Evolutionary conservation across 2,888 invertebrate species (phyloP).

Genomic region (Thelaira solivaga): DNA sequence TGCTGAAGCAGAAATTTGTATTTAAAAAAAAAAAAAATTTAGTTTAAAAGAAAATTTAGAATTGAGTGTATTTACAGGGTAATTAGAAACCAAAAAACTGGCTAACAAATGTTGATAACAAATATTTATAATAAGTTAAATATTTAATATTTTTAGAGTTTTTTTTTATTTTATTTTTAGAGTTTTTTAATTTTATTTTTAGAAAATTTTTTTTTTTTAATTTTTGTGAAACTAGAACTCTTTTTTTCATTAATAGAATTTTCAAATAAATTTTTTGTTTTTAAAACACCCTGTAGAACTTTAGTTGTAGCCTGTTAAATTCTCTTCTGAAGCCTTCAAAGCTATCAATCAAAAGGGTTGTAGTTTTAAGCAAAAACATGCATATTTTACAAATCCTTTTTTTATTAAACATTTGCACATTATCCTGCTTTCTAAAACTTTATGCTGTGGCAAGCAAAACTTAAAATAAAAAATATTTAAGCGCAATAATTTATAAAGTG

Average conservation of each 20-base stretch:
- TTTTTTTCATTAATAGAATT: no score
- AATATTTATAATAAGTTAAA: neutral
- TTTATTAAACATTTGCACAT: neutral
- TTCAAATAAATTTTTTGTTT: no score
- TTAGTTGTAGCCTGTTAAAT: no score
- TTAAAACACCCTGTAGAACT: no score
- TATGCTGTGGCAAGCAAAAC: slow-evolving; percentile 44
- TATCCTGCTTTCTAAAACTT: neutral
- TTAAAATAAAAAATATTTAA: slow-evolving; percentile 29
- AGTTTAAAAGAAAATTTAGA: neutral
- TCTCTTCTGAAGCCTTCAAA: no score
- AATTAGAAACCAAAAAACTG: slow-evolving; percentile 46
- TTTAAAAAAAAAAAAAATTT: slow-evolving; percentile 13
- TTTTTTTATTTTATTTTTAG: no score
- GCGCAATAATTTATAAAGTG: slow-evolving; percentile 58
- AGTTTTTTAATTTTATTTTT: no score
- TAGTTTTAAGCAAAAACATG: no score
- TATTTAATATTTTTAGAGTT: no score
- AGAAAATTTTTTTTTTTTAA: no score
- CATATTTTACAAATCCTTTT: neutral
- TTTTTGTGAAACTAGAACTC: no score
- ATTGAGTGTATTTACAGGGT: slow-evolving; percentile 62
- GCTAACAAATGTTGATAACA: slow-evolving; percentile 1
- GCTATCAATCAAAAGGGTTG: no score
- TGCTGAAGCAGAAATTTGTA: slow-evolving; percentile 65